phyloP scores from a whole-genome alignment of 2,888 invertebrate genomes.

The Hetaerina titia region DNA sequence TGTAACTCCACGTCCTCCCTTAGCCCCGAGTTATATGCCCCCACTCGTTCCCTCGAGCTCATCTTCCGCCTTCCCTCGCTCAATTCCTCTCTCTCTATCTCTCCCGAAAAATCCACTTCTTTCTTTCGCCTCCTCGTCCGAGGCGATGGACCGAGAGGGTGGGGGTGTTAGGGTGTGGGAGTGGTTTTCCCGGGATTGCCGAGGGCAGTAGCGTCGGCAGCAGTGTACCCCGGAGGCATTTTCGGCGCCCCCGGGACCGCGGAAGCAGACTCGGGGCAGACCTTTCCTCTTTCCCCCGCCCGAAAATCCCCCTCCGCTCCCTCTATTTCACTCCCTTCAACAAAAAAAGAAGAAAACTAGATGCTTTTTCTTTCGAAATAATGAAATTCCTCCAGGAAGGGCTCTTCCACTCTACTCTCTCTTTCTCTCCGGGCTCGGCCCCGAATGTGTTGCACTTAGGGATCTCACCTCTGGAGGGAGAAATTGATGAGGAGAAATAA shows the following conservation, averaged over 20 bases:
- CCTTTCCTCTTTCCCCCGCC: not conserved
- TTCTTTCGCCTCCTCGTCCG: not conserved
- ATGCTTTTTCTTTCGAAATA: not conserved
- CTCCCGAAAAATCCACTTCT: not conserved
- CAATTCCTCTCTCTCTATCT: not conserved
- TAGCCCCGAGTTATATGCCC: too few species aligned
- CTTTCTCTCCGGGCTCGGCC: not conserved
- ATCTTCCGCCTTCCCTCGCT: not conserved
- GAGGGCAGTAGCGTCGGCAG: not conserved
- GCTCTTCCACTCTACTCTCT: not conserved
- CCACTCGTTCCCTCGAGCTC: not conserved
- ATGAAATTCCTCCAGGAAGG: constrained; percentile 5
- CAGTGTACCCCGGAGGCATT: not conserved
- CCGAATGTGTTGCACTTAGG: not conserved
- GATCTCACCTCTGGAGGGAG: too few species aligned
- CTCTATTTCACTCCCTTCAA: not conserved
- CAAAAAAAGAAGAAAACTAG: not conserved
- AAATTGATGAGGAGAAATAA: too few species aligned
- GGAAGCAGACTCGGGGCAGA: not conserved
- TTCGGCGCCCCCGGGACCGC: not conserved
- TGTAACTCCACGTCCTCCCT: not conserved
- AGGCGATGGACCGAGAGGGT: not conserved
- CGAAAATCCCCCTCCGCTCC: not conserved
- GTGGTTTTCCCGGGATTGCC: not conserved
- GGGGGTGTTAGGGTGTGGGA: not conserved